Conservation (phyloP, 2,888 invertebrate species). For the Sympetrum striolatum region DNA sequence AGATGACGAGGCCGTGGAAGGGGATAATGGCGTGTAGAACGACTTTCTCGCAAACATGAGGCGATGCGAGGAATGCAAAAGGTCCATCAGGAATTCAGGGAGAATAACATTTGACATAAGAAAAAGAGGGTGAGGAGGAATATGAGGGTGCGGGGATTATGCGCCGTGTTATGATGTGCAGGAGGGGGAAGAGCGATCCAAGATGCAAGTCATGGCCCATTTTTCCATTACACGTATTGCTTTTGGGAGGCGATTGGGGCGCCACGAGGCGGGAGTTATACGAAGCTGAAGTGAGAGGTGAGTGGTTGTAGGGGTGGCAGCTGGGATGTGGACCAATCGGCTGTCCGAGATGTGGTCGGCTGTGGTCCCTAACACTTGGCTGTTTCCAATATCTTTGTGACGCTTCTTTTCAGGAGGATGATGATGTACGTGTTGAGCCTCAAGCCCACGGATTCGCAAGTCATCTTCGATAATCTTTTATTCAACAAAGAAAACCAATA, state of each 20-base stretch:
- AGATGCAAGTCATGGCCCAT: background rate
- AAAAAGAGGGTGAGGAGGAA: background rate
- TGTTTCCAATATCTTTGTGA: too few species aligned
- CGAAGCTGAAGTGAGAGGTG: too few species aligned
- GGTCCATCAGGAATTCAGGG: background rate
- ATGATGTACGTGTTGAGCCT: too few species aligned
- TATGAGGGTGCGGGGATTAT: background rate
- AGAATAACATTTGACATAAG: background rate
- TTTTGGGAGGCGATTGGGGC: background rate
- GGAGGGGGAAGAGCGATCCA: background rate
- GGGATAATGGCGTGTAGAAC: too few species aligned
- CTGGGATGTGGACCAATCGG: background rate
- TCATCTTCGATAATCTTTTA: too few species aligned
- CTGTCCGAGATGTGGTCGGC: background rate
- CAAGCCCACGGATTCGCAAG: too few species aligned
- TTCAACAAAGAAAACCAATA: too few species aligned
- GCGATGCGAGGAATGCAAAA: background rate
- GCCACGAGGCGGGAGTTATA: background rate
- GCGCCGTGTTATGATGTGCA: background rate
- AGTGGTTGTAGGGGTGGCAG: background rate
- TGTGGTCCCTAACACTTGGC: too few species aligned
- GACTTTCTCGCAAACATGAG: too few species aligned
- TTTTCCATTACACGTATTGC: slow-evolving; percentile 4
- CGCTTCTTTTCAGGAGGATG: too few species aligned
- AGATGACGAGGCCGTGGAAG: too few species aligned